Evolutionary conservation across 2,113 vertebrate genomes (phyloP), one percentile per base, ranked within the genome.

Genomic region (Paradoxurus hermaphroditus): DNA sequence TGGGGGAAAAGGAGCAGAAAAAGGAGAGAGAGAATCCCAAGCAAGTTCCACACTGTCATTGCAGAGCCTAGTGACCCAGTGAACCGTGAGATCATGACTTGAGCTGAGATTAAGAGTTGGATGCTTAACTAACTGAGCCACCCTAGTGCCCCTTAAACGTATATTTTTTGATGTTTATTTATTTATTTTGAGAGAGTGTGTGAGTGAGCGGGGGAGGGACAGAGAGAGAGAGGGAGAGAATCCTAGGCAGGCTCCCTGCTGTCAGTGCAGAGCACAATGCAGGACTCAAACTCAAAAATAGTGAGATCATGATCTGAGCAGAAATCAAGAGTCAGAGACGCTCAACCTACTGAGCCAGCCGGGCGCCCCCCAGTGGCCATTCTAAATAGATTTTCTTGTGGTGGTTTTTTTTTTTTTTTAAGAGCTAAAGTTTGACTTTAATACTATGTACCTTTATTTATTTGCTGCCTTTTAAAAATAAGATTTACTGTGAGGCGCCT

Each of bases 401-500:
- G n/a, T n/a, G n/a, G 67, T 11, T 3, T 41, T 13, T 46, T 89
- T 86, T 62, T 36, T 23, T 90, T 84, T 82, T 81, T 78, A 90
- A 63, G 59, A 44, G 41, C 9, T 82, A 1, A 63, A 79, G 8
- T 92, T 92, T 67, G 46, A 78, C 19, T 95, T 92, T 87, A 16
- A 34, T 91, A 44, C 44, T 53, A 0, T 13, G 49, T 85, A 53
- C 3, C 21, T 93, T 70, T 82, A 51, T 87, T 92, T 83, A 65
- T 51, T 91, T 91, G 12, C 21, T 86, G 62, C 21, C 94, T 95
- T 73, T 92, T 90, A 8, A 86, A 95, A 96, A 44, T 49, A 8
- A 95, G 82, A 36, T 92, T 96, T 91, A 44, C 8, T 79, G 2
- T 70, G 56, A 18, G 56, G 21, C 56, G 8, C 56, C 56, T 59